Conservation (phyloP, 2,888 invertebrate genomes). For the Oscheius onirici region DNA sequence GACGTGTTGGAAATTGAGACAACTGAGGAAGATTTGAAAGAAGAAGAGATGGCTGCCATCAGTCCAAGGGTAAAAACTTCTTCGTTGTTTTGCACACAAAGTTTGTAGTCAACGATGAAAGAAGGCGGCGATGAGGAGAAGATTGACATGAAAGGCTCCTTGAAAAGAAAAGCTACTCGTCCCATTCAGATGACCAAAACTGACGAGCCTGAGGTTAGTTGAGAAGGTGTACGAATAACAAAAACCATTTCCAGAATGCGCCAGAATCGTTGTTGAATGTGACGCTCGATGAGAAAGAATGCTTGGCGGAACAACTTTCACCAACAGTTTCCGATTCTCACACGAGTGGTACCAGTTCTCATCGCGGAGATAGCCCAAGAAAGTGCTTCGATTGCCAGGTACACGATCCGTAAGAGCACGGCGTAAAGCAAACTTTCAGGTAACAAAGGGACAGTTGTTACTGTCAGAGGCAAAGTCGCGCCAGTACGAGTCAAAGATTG, state of each 20-base stretch:
- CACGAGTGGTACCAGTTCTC: constrained; percentile 58
- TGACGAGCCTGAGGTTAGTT: constrained; percentile 20
- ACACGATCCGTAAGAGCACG: not conserved
- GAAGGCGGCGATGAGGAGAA: constrained; percentile 30
- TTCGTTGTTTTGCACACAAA: not conserved
- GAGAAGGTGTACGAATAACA: not conserved
- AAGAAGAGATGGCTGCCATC: constrained; percentile 36
- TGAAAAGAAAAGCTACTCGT: constrained; percentile 36
- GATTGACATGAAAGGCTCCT: constrained; percentile 18
- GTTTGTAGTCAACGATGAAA: constrained; percentile 11
- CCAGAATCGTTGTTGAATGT: constrained; percentile 41
- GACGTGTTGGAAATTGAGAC: constrained; percentile 47
- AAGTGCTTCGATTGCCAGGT: constrained; percentile 62
- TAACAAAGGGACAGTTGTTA: constrained; percentile 40
- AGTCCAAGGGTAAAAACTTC: constrained; percentile 9
- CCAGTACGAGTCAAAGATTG: constrained; percentile 46
- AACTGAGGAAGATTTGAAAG: constrained; percentile 50
- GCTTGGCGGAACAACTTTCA: constrained; percentile 55
- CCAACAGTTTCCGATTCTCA: constrained; percentile 67
- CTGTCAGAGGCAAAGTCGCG: constrained; percentile 42
- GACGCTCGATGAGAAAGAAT: constrained; percentile 48
- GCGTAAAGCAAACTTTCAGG: constrained; percentile 29
- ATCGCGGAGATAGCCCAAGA: constrained; percentile 43
- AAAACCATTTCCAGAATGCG: not conserved
- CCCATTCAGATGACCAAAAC: constrained; percentile 29